A percentile compares a stretch with the other conserved stretches of the same genome.
Conservation (phyloP, 1,140 invertebrate species). For the Aethina tumida region DNA sequence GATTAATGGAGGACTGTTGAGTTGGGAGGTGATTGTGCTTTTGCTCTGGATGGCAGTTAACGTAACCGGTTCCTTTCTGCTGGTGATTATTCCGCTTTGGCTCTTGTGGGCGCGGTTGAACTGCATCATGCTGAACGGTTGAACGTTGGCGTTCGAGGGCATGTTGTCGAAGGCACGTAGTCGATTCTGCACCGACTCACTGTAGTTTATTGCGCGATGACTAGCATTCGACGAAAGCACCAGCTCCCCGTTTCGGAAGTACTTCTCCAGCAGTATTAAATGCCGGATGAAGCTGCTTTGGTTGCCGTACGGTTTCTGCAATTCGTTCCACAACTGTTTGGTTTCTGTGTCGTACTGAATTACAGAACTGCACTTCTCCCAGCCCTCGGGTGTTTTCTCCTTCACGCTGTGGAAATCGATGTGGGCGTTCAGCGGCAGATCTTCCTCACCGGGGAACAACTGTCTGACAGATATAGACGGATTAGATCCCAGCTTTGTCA, state of each 20-base stretch:
- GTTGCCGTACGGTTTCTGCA: constrained; percentile 76
- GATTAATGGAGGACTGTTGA: constrained; percentile 25
- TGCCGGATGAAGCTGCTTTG: constrained; percentile 73
- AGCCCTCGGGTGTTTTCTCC: constrained; percentile 59
- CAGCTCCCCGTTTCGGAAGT: constrained; percentile 64
- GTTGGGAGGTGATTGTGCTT: constrained; percentile 25
- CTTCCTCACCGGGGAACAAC: constrained; percentile 67
- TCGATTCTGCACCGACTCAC: constrained; percentile 67
- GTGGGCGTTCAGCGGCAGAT: constrained; percentile 63
- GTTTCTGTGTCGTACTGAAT: constrained; percentile 76
- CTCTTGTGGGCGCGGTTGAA: constrained; percentile 28
- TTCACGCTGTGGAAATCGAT: constrained; percentile 59
- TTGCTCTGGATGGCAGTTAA: not conserved
- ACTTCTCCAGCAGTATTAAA: constrained; percentile 70
- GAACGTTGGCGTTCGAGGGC: constrained; percentile 30
- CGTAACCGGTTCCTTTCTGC: not conserved
- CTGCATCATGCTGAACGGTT: constrained; percentile 29
- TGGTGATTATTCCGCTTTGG: constrained; percentile 22
- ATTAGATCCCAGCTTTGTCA: constrained; percentile 51
- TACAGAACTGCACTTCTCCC: constrained; percentile 67
- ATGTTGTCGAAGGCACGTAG: constrained; percentile 62
- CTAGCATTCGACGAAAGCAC: constrained; percentile 60
- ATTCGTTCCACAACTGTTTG: constrained; percentile 64
- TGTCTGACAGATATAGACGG: constrained; percentile 65
- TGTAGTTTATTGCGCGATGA: constrained; percentile 63